Conservation (phyloP, 2,113 vertebrate genomes). For the Oenanthe oenanthe region DNA sequence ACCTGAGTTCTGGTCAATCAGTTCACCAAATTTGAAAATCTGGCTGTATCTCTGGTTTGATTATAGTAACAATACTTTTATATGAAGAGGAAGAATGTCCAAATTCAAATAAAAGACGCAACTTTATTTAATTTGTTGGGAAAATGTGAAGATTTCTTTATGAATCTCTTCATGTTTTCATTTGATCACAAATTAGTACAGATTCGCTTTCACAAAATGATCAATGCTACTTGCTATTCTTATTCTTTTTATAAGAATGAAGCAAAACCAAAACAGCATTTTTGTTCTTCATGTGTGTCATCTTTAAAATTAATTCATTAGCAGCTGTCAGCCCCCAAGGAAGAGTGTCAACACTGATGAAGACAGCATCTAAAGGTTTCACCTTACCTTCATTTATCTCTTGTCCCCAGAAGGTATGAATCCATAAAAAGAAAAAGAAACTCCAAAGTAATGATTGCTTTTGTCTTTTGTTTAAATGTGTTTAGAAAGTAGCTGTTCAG, state of each 20-base stretch:
- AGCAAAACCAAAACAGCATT: not conserved
- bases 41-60: not conserved
- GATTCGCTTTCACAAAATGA: not conserved
- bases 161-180: not conserved
- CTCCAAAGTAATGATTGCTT: constrained; percentile 33
- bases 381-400: constrained; percentile 69
- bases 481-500: constrained; percentile 54
- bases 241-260: not conserved
- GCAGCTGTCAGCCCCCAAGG: constrained; percentile 67
- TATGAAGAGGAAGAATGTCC: not conserved
- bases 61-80: not conserved
- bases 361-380: constrained; percentile 73
- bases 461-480: constrained; percentile 56
- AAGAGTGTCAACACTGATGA: constrained; percentile 64
- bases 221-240: not conserved
- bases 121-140: not conserved
- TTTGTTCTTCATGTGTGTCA: constrained; percentile 51
- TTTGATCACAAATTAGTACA: not conserved
- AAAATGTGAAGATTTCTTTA: not conserved
- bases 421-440: not conserved
- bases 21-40: not conserved
- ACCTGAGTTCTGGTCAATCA: not conserved
- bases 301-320: constrained; percentile 75
- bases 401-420: constrained; percentile 72
- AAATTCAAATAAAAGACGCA: not conserved